Percentiles rank a stretch among this genome's conserved stretches.
phyloP scores from a whole-genome alignment of 1,140 invertebrate species.

The Drosophila micromelanica region DNA sequence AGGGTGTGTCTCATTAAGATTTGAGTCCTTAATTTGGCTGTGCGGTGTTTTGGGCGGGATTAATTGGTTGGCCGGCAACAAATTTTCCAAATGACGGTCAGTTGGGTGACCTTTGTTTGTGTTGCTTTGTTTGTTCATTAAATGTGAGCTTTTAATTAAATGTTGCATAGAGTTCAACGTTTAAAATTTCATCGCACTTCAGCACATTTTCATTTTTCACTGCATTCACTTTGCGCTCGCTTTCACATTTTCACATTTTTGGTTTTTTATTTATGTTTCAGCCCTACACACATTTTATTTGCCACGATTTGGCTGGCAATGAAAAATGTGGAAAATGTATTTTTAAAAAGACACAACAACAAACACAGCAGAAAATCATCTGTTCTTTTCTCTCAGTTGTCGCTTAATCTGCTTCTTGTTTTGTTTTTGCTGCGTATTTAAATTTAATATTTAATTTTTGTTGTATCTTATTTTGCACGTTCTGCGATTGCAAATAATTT shows the following conservation, averaged over 20 bases:
- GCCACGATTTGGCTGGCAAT: slow-evolving; percentile 62
- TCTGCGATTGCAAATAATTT: slow-evolving; percentile 6
- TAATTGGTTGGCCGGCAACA: slow-evolving; percentile 29
- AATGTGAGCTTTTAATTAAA: slow-evolving; percentile 42
- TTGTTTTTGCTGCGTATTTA: slow-evolving; percentile 24
- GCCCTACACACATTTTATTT: slow-evolving; percentile 28
- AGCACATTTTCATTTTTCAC: slow-evolving; percentile 15
- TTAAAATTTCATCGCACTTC: slow-evolving; percentile 28
- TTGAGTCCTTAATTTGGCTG: neutral
- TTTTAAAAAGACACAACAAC: slow-evolving; percentile 53
- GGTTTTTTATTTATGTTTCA: slow-evolving; percentile 17
- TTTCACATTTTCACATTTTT: slow-evolving; percentile 17
- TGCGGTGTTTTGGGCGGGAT: neutral
- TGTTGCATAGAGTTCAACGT: slow-evolving; percentile 2
- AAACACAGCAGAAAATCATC: slow-evolving; percentile 37
- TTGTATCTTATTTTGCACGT: slow-evolving; percentile 1
- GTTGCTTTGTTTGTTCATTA: slow-evolving; percentile 29
- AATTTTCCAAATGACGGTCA: slow-evolving; percentile 28
- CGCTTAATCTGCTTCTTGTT: neutral
- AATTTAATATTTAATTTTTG: slow-evolving; percentile 32
- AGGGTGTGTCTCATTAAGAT: neutral
- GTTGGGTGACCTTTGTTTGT: slow-evolving; percentile 32
- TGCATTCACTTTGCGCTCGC: slow-evolving; percentile 1
- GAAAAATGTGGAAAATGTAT: slow-evolving; percentile 72
- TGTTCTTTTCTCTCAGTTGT: neutral